These are phyloP conservation scores for Ashinkailepas kermadecensis DNA, from an alignment of 2,888 invertebrate species.

Conservation along the genomic window DNA sequence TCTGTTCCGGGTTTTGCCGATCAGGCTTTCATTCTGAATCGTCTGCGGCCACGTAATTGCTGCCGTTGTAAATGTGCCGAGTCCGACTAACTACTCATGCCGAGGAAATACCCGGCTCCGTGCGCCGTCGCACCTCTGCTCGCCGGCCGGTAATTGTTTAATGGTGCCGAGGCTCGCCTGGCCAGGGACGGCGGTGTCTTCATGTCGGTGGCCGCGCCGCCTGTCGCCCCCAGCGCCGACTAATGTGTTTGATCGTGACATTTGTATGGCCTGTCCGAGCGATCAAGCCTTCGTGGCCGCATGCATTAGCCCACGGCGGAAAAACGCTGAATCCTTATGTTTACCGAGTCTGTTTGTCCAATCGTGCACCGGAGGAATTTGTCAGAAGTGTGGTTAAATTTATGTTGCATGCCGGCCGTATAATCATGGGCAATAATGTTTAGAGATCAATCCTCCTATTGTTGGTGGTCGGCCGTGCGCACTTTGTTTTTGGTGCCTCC, in stretches of 20 bases:
- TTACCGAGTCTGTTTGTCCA: neutral
- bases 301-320: neutral
- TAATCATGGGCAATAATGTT: constrained; percentile 17
- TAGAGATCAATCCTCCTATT: neutral
- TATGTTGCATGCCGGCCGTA: neutral
- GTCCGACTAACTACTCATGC: neutral
- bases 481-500: neutral
- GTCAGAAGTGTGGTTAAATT: constrained; percentile 8
- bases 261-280: neutral
- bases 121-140: neutral
- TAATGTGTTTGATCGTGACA: neutral
- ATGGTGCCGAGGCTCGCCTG: neutral
- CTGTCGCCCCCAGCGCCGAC: neutral
- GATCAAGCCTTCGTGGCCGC: neutral
- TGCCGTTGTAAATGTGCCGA: neutral
- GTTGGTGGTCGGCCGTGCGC: neutral
- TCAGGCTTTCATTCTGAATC: neutral
- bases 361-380: neutral
- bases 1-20: neutral
- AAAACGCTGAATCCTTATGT: constrained; percentile 2
- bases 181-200: neutral
- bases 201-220: neutral
- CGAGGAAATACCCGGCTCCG: neutral
- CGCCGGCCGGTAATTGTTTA: neutral
- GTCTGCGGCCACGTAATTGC: neutral